Base-by-base conservation (phyloP, 1,140 invertebrate species). In the Parapsyche elsis region DNA sequence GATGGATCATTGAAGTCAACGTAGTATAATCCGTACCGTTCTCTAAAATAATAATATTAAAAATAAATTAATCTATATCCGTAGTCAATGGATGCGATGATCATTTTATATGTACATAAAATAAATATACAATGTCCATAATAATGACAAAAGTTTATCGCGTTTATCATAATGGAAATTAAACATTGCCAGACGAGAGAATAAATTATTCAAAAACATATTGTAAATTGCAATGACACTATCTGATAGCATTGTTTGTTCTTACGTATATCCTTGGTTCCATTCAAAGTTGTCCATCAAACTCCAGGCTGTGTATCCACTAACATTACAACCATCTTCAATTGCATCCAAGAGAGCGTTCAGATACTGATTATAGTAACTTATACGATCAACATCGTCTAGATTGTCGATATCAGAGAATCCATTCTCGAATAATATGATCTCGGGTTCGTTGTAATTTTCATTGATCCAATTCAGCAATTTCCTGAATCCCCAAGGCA, bases 211-310 rank as follows among this genome's bases (percentile, higher is more conserved):
- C 45, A 46, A 9, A 57, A 5, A n/a, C n/a, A n/a, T n/a, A n/a
- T n/a, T n/a, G n/a, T n/a, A n/a, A n/a, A n/a, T n/a, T n/a, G n/a
- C n/a, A n/a, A n/a, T n/a, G n/a, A n/a, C n/a, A n/a, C n/a, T n/a
- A n/a, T n/a, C n/a, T n/a, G n/a, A n/a, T n/a, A n/a, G n/a, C n/a
- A n/a, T n/a, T n/a, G n/a, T 26, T 10, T 76, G 26, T 49, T 87
- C 87, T 87, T 84, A 90, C 89, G 86, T 88, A 83, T 90, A 92
- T 59, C 91, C 92, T 16, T 86, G 87, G 64, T 88, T 87, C 92
- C 93, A 94, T 86, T 94, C 93, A 83, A 93, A 94, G 83, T 92
- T 94, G 82, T 95, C 94, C 87, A 94, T 90, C 21, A 95, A 84
- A 74, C 91, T 92, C 93, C 93, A 94, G 19, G 89, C 89, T 24